These are phyloP conservation scores for Paraescarpia echinospica DNA, from an alignment of 1,140 invertebrate genomes.

Conservation along the genomic window DNA sequence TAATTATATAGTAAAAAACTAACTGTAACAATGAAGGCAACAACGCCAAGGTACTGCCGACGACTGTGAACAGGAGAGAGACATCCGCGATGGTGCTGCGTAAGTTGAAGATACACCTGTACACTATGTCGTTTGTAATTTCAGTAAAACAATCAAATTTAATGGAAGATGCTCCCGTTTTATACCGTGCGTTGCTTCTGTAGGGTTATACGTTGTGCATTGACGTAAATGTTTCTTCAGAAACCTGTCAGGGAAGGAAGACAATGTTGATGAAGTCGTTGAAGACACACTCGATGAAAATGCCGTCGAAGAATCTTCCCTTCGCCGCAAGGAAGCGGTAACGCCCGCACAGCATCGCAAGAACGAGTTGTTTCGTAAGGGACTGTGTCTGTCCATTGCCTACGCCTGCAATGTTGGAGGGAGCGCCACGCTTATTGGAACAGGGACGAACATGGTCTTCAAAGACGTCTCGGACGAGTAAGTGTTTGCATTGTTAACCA, in stretches of 20 bases:
- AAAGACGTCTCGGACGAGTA: slow-evolving; percentile 74
- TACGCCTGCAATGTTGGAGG: slow-evolving; percentile 82
- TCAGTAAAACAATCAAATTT: no score
- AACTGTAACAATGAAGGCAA: no score
- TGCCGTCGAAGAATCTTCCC: not conserved
- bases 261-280: not conserved
- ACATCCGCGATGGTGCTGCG: no score
- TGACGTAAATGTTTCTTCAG: not conserved
- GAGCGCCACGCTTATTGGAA: slow-evolving; percentile 82
- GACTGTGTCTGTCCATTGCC: slow-evolving; percentile 68
- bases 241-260: not conserved
- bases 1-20: no score
- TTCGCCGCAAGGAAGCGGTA: not conserved
- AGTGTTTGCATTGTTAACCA: slow-evolving; percentile 41
- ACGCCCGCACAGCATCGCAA: not conserved
- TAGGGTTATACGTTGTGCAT: not conserved
- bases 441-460: slow-evolving; percentile 84
- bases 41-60: no score
- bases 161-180: no score
- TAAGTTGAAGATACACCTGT: no score
- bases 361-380: slow-evolving; percentile 36
- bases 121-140: no score
- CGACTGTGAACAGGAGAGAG: no score
- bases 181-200: no score
- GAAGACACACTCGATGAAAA: not conserved